A percentile compares a stretch with the other conserved stretches of the same genome.
Evolutionary conservation across 2,797 vertebrate genomes (phyloP).

Genomic region (Mallotus villosus): DNA sequence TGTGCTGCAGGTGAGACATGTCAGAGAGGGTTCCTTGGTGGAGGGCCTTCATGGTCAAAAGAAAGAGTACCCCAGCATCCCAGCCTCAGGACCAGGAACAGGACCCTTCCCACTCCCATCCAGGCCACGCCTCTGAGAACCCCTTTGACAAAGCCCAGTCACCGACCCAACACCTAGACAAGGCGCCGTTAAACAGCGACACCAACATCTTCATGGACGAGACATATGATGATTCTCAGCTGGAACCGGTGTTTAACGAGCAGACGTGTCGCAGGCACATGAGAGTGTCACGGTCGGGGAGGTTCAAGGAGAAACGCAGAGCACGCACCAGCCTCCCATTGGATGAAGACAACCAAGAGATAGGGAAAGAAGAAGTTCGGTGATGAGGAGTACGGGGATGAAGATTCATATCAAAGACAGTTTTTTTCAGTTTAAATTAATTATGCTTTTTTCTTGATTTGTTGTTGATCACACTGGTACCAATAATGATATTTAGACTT

Average conservation of each 20-base stretch:
- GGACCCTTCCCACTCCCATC: slow-evolving; percentile 20
- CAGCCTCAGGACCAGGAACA: slow-evolving; percentile 28
- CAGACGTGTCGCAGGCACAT: slow-evolving; percentile 83
- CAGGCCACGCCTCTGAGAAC: slow-evolving; percentile 11
- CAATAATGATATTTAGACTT: not conserved
- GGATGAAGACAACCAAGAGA: slow-evolving; percentile 71
- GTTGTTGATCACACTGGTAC: not conserved
- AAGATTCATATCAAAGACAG: slow-evolving; percentile 33
- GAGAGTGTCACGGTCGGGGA: slow-evolving; percentile 89
- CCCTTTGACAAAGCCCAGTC: slow-evolving; percentile 5
- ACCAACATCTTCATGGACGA: slow-evolving; percentile 49
- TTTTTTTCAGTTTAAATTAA: slow-evolving; percentile 8
- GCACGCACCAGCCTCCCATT: slow-evolving; percentile 79
- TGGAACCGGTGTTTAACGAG: slow-evolving; percentile 75
- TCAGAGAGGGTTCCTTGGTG: slow-evolving; percentile 83
- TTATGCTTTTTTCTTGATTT: not conserved
- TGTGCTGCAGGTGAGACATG: slow-evolving; percentile 62
- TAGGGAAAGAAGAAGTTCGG: slow-evolving; percentile 61
- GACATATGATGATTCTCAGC: slow-evolving; percentile 68
- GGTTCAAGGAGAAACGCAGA: slow-evolving; percentile 88
- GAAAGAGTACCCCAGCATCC: slow-evolving; percentile 43
- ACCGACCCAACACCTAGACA: slow-evolving; percentile 10
- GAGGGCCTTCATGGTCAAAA: slow-evolving; percentile 86
- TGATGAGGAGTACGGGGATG: slow-evolving; percentile 45
- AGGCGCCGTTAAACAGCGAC: slow-evolving; percentile 26